Conservation (phyloP, 2,888 invertebrate genomes). For the Acrocyrtus sp. region DNA sequence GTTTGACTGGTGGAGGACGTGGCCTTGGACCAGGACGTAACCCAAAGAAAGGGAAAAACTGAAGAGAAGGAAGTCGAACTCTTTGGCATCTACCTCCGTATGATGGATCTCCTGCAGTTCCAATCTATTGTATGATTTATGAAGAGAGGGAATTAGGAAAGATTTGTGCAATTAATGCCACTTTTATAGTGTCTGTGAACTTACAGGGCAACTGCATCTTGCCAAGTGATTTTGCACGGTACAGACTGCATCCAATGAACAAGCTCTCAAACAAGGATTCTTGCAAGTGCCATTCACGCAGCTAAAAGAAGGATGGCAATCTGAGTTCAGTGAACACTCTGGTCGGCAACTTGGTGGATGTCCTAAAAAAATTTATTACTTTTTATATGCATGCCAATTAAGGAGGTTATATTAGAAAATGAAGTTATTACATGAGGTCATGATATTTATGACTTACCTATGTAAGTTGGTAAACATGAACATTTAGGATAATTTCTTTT, state of each 20-base stretch:
- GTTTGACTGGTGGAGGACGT: slow-evolving; percentile 4
- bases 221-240: slow-evolving; percentile 35
- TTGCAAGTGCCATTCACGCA: slow-evolving; percentile 38
- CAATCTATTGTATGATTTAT: no score
- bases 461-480: slow-evolving; percentile 26
- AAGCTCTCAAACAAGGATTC: slow-evolving; percentile 41
- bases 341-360: slow-evolving; percentile 47
- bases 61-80: slow-evolving; percentile 35
- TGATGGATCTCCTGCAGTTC: slow-evolving; percentile 34
- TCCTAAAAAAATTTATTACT: slow-evolving; percentile 18
- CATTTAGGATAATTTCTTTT: no score
- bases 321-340: slow-evolving; percentile 38
- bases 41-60: slow-evolving; percentile 42
- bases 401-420: not conserved
- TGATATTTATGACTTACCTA: no score
- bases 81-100: slow-evolving; percentile 31
- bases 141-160: no score
- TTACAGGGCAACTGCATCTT: slow-evolving; percentile 41
- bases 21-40: slow-evolving; percentile 11
- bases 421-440: not conserved
- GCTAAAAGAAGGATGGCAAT: slow-evolving; percentile 35
- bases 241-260: slow-evolving; percentile 44
- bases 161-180: no score
- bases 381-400: no score
- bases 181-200: slow-evolving; percentile 16